Evolutionary conservation across 2,888 invertebrate genomes (phyloP).

Genomic region (Anoplius nigerrimus): DNA sequence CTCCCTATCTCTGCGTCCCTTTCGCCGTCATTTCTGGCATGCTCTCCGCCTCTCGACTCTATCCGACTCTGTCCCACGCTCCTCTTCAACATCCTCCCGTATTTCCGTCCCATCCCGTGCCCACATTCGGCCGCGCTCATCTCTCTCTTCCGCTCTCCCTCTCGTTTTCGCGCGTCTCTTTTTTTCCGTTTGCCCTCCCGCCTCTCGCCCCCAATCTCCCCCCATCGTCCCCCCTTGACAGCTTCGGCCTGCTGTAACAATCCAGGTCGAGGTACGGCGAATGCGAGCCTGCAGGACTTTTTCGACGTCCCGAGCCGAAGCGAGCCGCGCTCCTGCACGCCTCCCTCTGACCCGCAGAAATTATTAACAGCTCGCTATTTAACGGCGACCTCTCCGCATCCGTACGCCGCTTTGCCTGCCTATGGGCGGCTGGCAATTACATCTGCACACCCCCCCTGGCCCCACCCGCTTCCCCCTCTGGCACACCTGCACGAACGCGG

Average conservation of each 20-base stretch:
- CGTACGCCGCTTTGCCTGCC: too few species aligned
- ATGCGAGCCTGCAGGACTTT: background rate
- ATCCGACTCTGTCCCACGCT: background rate
- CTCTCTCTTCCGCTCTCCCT: background rate
- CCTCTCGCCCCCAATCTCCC: background rate
- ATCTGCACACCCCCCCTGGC: too few species aligned
- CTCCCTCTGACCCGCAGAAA: background rate
- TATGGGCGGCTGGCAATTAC: too few species aligned
- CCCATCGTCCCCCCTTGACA: too few species aligned
- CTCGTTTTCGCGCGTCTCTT: background rate
- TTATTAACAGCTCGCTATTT: background rate
- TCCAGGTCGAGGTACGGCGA: background rate
- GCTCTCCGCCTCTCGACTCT: background rate
- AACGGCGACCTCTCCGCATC: background rate
- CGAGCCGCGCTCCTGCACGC: background rate
- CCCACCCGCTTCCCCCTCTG: too few species aligned
- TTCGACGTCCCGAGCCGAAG: background rate
- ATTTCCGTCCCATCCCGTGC: background rate
- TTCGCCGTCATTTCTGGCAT: background rate
- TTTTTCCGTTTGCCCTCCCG: background rate
- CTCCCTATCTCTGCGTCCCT: background rate
- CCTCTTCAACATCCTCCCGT: slow-evolving; percentile 5
- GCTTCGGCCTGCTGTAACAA: background rate
- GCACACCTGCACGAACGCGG: too few species aligned
- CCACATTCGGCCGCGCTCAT: background rate